Percentiles rank a stretch among this genome's conserved stretches.
Conservation (phyloP, 2,888 invertebrate species). For the Pachycephus smyrnensis region DNA sequence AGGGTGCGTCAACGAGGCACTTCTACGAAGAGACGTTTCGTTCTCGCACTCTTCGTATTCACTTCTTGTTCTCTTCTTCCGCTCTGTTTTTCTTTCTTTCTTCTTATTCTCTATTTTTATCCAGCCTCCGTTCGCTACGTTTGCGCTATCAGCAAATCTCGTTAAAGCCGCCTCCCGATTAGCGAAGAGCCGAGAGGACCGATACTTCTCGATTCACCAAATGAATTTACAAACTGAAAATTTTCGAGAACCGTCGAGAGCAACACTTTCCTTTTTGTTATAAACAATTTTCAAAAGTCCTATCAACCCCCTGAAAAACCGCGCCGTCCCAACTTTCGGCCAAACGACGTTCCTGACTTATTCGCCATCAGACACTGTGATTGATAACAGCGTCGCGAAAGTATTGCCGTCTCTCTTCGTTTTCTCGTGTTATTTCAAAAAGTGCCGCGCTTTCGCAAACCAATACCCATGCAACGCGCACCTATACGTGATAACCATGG, state of each 20-base stretch:
- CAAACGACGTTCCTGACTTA: neutral
- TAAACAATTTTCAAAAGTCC: neutral
- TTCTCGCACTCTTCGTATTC: neutral
- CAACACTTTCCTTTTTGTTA: neutral
- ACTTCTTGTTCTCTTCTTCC: neutral
- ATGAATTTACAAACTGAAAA: neutral
- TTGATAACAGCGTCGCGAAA: too few relatives aligned
- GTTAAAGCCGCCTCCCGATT: neutral
- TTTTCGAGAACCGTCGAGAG: neutral
- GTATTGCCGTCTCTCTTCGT: neutral
- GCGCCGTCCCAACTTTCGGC: neutral
- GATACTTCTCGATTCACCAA: neutral
- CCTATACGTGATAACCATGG: neutral
- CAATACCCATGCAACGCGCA: neutral
- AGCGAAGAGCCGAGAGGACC: neutral
- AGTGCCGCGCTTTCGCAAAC: too few relatives aligned
- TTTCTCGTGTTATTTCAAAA: neutral
- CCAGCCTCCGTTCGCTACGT: neutral
- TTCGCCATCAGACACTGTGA: too few relatives aligned
- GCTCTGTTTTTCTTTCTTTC: neutral
- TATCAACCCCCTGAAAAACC: neutral
- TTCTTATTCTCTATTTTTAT: conserved; percentile 1
- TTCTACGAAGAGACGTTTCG: too few relatives aligned
- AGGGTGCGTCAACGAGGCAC: neutral
- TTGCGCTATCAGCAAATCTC: neutral